phyloP scores from a whole-genome alignment of 2,113 vertebrate species.

The Mormoops blainvillei region DNA sequence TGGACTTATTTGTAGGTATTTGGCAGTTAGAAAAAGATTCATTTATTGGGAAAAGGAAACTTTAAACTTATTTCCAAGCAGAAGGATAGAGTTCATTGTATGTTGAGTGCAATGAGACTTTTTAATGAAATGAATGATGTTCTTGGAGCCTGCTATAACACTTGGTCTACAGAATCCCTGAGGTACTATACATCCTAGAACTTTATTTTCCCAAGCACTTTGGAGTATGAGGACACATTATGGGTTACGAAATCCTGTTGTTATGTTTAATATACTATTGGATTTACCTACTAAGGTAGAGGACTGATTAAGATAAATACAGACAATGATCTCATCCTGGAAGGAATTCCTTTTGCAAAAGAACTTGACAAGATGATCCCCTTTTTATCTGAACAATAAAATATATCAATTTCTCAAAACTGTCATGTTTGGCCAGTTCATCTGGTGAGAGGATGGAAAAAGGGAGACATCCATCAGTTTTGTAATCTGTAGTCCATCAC shows the following conservation, averaged over 20 bases:
- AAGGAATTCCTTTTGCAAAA: conserved; percentile 45
- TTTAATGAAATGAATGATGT: conserved; percentile 27
- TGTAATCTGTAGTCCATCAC: neutral
- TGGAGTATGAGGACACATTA: neutral
- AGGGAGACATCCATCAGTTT: conserved; percentile 21
- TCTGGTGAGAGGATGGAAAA: conserved; percentile 37
- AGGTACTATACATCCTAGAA: neutral
- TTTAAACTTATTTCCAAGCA: neutral
- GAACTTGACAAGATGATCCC: conserved; percentile 22
- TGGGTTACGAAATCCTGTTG: neutral
- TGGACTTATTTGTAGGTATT: neutral
- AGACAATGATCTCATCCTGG: conserved; percentile 58
- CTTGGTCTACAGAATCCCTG: neutral
- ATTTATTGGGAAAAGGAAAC: neutral
- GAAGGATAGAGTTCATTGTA: neutral
- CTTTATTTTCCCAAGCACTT: conserved; percentile 2
- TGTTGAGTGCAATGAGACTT: neutral
- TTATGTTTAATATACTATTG: conserved; percentile 13
- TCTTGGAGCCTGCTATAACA: neutral
- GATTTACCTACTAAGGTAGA: conserved; percentile 36
- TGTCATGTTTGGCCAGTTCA: conserved; percentile 50
- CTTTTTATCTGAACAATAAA: conserved; percentile 48
- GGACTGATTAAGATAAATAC: conserved; percentile 50
- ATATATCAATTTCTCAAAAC: conserved; percentile 47
- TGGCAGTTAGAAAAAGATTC: neutral